phyloP scores from a whole-genome alignment of 2,113 vertebrate genomes.

The Caretta caretta region DNA sequence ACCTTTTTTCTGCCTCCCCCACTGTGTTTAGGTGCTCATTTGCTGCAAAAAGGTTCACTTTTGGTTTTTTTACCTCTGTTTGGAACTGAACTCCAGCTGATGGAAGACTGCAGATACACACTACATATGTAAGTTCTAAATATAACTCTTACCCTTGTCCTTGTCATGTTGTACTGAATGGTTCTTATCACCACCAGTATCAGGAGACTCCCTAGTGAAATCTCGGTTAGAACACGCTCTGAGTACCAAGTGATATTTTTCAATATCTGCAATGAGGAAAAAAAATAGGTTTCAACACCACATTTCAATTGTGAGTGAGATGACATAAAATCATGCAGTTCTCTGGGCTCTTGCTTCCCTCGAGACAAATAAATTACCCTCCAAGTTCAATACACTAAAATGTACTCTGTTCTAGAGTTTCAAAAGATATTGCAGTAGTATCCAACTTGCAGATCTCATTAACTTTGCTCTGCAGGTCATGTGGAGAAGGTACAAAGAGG shows the following conservation, averaged over 20 bases:
- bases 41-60: neutral
- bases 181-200: constrained; percentile 98
- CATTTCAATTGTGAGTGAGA: neutral
- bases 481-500: accelerated
- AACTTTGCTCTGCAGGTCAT: neutral
- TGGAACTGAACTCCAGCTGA: neutral
- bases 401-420: neutral
- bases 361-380: neutral
- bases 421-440: neutral
- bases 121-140: accelerated
- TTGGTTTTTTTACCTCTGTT: neutral
- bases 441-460: neutral
- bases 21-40: neutral
- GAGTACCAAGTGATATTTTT: constrained; percentile 98
- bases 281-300: neutral
- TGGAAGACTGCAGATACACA: neutral
- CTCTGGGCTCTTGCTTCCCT: neutral
- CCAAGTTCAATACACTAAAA: neutral
- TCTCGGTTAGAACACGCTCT: constrained; percentile 95
- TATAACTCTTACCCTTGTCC: constrained; percentile 89
- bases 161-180: constrained; percentile 99
- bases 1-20: neutral
- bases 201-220: constrained; percentile 96
- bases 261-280: constrained; percentile 81
- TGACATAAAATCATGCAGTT: accelerated